A percentile compares a stretch with the other conserved stretches of the same genome.
phyloP scores from a whole-genome alignment of 2,113 vertebrate genomes.

The Channa maculata region DNA sequence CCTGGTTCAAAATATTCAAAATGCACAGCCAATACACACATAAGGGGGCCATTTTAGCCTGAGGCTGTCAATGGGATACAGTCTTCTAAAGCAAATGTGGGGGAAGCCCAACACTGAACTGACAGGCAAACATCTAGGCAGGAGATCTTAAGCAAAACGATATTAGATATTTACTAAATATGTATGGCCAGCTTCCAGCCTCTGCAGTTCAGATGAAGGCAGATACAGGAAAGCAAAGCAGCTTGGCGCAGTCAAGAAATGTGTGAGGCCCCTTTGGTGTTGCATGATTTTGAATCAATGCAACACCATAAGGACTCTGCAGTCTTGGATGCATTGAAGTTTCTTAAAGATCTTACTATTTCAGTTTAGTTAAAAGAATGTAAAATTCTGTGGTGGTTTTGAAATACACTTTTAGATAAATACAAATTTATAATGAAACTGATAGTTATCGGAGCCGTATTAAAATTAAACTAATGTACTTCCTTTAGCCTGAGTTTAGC shows the following conservation, averaged over 20 bases:
- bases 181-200: not conserved
- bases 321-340: not conserved
- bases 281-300: not conserved
- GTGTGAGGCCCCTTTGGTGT: not conserved
- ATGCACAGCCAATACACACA: conserved; percentile 42
- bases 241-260: not conserved
- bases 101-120: not conserved
- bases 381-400: not conserved
- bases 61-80: conserved; percentile 30
- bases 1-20: conserved; percentile 43
- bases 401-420: not conserved
- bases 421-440: too few relatives aligned
- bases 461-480: too few relatives aligned
- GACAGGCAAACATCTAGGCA: conserved; percentile 3
- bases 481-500: too few relatives aligned
- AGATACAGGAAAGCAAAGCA: not conserved
- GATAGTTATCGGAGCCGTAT: too few relatives aligned
- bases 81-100: conserved; percentile 35
- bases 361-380: not conserved
- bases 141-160: conserved; percentile 16
- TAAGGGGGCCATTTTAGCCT: conserved; percentile 52
- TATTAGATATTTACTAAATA: conserved; percentile 16
- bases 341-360: conserved; percentile 3
- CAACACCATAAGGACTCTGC: not conserved
- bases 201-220: not conserved